A percentile compares a stretch with the other conserved stretches of the same genome.
phyloP scores from a whole-genome alignment of 2,113 vertebrate species.

The Acrocephalus arundinaceus region DNA sequence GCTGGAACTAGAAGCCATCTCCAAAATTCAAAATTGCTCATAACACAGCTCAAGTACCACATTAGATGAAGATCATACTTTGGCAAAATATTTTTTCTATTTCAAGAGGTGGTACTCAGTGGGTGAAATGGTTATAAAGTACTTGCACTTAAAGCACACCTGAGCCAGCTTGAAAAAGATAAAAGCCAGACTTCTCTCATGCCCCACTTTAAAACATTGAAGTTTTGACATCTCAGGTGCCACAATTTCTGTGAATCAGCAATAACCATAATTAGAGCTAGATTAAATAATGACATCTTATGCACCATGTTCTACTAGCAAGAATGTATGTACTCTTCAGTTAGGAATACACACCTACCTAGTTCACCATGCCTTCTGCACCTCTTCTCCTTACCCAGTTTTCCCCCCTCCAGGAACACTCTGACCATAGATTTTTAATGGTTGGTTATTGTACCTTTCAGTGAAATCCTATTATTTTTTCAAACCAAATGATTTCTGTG shows the following conservation, averaged over 20 bases:
- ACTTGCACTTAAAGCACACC: not conserved
- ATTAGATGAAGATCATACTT: not conserved
- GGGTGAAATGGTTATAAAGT: not conserved
- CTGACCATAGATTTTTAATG: not conserved
- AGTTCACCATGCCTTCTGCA: not conserved
- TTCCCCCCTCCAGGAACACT: not conserved
- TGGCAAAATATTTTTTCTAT: not conserved
- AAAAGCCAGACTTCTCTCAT: not conserved
- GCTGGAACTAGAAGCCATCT: not conserved
- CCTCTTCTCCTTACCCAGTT: not conserved
- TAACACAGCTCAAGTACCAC: not conserved
- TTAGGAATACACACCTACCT: not conserved
- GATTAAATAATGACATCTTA: not conserved
- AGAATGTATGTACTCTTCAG: not conserved
- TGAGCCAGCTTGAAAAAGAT: not conserved
- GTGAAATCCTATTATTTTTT: not conserved
- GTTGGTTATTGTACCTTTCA: not conserved
- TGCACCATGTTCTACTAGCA: not conserved
- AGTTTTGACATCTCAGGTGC: not conserved
- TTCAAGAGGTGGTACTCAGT: not conserved
- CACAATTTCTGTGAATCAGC: not conserved
- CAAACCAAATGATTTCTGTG: rapidly evolving
- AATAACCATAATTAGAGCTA: not conserved
- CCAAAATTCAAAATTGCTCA: not conserved
- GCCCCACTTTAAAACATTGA: not conserved